A percentile compares a stretch with the other conserved stretches of the same genome.
Conservation (phyloP, 2,888 invertebrate species). For the Leptarthrus brevirostris region DNA sequence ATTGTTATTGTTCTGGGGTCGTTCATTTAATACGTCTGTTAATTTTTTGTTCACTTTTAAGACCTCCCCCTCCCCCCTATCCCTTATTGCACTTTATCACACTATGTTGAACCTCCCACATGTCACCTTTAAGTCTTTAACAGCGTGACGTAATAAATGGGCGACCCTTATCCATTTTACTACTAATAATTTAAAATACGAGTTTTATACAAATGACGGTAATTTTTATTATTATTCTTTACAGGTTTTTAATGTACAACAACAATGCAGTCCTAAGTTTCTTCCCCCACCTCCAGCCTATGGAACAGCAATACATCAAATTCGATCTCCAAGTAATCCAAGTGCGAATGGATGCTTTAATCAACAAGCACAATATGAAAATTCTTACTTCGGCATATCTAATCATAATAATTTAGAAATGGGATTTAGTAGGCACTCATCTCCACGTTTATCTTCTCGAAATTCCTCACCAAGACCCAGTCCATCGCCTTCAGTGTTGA, state of each 20-base stretch:
- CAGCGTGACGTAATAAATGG: too few species aligned
- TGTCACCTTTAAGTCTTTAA: too few species aligned
- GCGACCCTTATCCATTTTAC: too few species aligned
- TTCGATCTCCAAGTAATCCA: slow-evolving; percentile 67
- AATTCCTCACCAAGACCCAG: slow-evolving; percentile 47
- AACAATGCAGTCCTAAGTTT: slow-evolving; percentile 58
- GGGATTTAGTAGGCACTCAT: slow-evolving; percentile 48
- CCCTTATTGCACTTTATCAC: too few species aligned
- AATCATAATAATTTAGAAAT: slow-evolving; percentile 27
- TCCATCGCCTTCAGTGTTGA: slow-evolving; percentile 62
- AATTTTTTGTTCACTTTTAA: too few species aligned
- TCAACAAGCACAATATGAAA: slow-evolving; percentile 19
- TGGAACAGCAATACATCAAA: slow-evolving; percentile 66
- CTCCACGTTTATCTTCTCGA: slow-evolving; percentile 5
- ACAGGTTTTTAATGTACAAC: slow-evolving; percentile 56
- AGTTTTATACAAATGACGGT: too few species aligned
- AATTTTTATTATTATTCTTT: too few species aligned
- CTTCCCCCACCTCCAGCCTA: slow-evolving; percentile 66
- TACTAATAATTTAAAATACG: too few species aligned
- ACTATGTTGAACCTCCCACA: too few species aligned
- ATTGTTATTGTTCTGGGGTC: too few species aligned
- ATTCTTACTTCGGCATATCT: not conserved
- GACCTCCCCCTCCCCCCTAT: too few species aligned
- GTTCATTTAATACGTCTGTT: too few species aligned
- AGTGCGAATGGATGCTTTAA: not conserved